Evolutionary conservation across 1,140 invertebrate genomes (phyloP), one percentile per base, ranked within the genome.

Genomic region (Anoplophora glabripennis): DNA sequence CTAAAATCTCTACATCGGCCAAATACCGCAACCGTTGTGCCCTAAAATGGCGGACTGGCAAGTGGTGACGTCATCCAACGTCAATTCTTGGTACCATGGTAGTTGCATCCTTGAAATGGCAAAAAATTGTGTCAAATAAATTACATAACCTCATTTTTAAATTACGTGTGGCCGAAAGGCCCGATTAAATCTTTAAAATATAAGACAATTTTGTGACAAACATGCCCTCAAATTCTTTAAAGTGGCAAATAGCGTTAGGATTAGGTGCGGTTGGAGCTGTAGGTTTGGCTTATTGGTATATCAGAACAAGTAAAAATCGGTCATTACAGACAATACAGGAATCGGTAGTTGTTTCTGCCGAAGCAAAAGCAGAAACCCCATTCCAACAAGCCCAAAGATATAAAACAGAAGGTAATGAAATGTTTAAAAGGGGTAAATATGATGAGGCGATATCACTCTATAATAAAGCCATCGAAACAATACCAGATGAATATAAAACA

Each of bases 391-490:
- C 91, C 4, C 83, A 87, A 72, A 80, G 80, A 57, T 84, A 85
- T 60, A 98, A 98, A 79, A 86, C 84, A 59, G 84, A 88, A 76
- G 96, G 96, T 37, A 98, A 98, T 76, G 82, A 85, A 64, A 84
- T 85, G 66, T 98, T 96, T 72, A 91, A 89, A 74, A 84, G 80
- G 53, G 89, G 87, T 33, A 89, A 93, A 72, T 98, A 88, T 74
- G 87, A 93, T 64, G 87, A 93, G 71, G 95, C 96, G 9, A 92
- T 97, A 49, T 77, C 80, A 42, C 84, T 86, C 59, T 98, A 98
- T 70, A 90, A 92, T 64, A 83, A 89, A 78, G 95, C 94, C 0
- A 96, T 98, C 57, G 83, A 88, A 64, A 79, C 86, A 9, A 96
- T 93, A 74, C 92, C 93, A 1, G 68, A 77, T 8, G 86, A 90